Evolutionary conservation across 2,113 vertebrate genomes (phyloP).

Genomic region (Tetrax tetrax): DNA sequence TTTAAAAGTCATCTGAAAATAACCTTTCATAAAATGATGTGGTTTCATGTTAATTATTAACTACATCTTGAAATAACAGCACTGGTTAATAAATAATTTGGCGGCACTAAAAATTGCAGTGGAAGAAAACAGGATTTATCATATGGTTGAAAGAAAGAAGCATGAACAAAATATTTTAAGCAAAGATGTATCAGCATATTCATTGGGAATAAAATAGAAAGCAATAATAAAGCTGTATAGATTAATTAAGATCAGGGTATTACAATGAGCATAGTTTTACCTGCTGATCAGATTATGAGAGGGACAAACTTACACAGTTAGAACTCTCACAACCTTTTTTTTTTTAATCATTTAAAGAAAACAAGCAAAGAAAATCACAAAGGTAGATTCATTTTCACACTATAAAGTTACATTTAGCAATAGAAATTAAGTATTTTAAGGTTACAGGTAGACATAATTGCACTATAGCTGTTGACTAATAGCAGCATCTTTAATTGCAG

Average conservation of each 20-base stretch:
- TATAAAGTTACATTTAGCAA: neutral
- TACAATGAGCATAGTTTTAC: neutral
- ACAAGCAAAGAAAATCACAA: neutral
- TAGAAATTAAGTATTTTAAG: neutral
- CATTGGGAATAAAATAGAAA: neutral
- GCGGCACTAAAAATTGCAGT: conserved; percentile 11
- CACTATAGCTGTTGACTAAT: neutral
- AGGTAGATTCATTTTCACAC: neutral
- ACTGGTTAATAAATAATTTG: conserved; percentile 25
- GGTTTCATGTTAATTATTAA: conserved; percentile 57
- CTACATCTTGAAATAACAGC: conserved; percentile 29
- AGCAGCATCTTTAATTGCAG: conserved; percentile 34
- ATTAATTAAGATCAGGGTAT: neutral
- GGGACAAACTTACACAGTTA: neutral
- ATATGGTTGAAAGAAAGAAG: neutral
- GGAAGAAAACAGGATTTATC: conserved; percentile 23
- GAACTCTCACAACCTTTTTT: neutral
- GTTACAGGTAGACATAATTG: neutral
- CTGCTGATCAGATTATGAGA: neutral
- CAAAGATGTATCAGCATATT: neutral
- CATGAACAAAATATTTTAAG: neutral
- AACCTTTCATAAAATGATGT: conserved; percentile 43
- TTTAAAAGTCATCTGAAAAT: conserved; percentile 34
- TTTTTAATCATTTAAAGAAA: neutral
- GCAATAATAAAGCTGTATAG: neutral